Base-by-base conservation (phyloP, 1,140 invertebrate genomes). In the Idris sp. region DNA sequence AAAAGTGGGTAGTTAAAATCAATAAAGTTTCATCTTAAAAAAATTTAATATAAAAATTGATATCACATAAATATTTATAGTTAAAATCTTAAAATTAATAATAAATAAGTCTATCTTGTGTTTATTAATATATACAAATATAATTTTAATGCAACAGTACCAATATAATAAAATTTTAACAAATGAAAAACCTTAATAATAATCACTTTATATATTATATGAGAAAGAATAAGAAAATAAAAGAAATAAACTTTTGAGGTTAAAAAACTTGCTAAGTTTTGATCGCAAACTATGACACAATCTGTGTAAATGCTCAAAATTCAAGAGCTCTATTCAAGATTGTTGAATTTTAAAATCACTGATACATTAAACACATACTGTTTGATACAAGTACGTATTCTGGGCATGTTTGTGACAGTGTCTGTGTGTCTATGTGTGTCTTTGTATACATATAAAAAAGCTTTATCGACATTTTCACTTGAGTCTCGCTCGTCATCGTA, bases 381-480 rank as follows among this genome's bases (percentile, higher is more conserved):
- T 51, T 64, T 15, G 46, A 64, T 65, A 77, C 56, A 48, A 73
- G 38, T 65, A 68, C 33, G 49, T 77, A 38, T 48, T 61, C 61
- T 61, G 26, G 31, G 54, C 58, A 40, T 74, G 19, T 22, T 2
- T 22, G 19, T 22, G 19, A 4, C 2, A 4, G 19, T 22, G 6
- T 22, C 2, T 22, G 19, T 6, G 6, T 22, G 6, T 22, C 3
- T 22, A 22, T 22, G 19, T 22, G 44, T 79, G 35, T 56, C 54
- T 69, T 40, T 43, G 76, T 82, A 76, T 83, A 83, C 76, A 84
- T 85, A 83, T 84, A 84, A 83, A 84, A 84, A 84, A 84, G 82
- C 82, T 54, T 83, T 83, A 81, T 84, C 80, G 77, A 83, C 79
- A 83, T 78, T 82, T 82, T 77, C 78, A 81, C 76, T 83, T 76